Percentiles rank a stretch among this genome's conserved stretches.
Evolutionary conservation across 2,888 invertebrate genomes (phyloP).

Genomic region (Pachycephus smyrnensis): DNA sequence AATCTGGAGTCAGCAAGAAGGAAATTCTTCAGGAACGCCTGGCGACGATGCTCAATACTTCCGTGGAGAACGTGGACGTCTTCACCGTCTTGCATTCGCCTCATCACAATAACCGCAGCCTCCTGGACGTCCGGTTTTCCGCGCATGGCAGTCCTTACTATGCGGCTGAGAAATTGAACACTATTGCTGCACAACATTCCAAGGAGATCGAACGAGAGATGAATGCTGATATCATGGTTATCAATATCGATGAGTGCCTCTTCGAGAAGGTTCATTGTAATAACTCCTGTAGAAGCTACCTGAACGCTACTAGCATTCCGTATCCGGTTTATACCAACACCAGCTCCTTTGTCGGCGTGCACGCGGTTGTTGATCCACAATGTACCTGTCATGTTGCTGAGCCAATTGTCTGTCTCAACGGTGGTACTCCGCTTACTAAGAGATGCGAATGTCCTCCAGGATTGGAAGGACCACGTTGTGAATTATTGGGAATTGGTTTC

Average conservation of each 20-base stretch:
- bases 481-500: constrained; percentile 89
- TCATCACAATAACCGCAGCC: constrained; percentile 71
- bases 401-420: constrained; percentile 79
- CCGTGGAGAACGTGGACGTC: constrained; percentile 88
- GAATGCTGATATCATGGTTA: constrained; percentile 82
- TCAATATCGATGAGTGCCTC: constrained; percentile 92
- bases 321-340: constrained; percentile 91
- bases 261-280: constrained; percentile 80
- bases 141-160: constrained; percentile 96
- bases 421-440: constrained; percentile 74
- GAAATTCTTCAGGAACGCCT: constrained; percentile 76
- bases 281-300: constrained; percentile 83
- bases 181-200: constrained; percentile 81
- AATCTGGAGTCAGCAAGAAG: constrained; percentile 77
- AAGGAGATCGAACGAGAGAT: constrained; percentile 79
- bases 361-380: constrained; percentile 82
- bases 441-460: constrained; percentile 85
- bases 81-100: constrained; percentile 88
- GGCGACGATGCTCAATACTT: constrained; percentile 81
- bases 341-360: constrained; percentile 94
- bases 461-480: constrained; percentile 89
- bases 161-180: constrained; percentile 87
- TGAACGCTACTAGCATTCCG: constrained; percentile 80
- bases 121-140: constrained; percentile 89
- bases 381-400: constrained; percentile 77